Conservation (phyloP, 2,888 invertebrate genomes). For the Nipponacmea schrenckii region DNA sequence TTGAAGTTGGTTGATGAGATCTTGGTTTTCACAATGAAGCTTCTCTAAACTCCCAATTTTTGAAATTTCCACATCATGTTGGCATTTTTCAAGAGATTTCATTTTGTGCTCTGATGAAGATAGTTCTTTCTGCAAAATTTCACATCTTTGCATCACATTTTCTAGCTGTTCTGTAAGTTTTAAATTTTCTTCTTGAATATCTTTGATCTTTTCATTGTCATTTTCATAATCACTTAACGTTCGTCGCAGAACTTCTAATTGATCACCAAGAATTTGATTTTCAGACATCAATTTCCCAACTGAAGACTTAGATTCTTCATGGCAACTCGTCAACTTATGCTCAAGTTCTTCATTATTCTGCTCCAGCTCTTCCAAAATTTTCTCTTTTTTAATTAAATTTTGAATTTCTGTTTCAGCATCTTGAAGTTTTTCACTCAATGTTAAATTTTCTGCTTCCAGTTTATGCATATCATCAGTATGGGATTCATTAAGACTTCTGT, state of each 20-base stretch:
- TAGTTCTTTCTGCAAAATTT: not conserved
- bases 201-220: no score
- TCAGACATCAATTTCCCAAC: no score
- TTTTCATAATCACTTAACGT: no score
- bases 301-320: no score
- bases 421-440: not conserved
- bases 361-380: constrained; percentile 65
- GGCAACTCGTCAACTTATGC: no score
- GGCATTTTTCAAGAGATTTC: no score
- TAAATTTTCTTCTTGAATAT: not conserved
- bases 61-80: no score
- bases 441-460: not conserved
- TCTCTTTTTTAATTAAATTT: constrained; percentile 30
- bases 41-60: not conserved
- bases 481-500: not conserved
- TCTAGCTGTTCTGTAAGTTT: not conserved
- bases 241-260: no score
- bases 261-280: no score
- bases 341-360: constrained; percentile 23
- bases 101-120: no score
- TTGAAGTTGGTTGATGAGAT: not conserved
- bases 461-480: not conserved
- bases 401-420: not conserved
- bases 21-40: not conserved
- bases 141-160: not conserved